These are phyloP conservation scores for Dicyrtomina minuta DNA, from an alignment of 2,888 invertebrate species.

Conservation along the genomic window DNA sequence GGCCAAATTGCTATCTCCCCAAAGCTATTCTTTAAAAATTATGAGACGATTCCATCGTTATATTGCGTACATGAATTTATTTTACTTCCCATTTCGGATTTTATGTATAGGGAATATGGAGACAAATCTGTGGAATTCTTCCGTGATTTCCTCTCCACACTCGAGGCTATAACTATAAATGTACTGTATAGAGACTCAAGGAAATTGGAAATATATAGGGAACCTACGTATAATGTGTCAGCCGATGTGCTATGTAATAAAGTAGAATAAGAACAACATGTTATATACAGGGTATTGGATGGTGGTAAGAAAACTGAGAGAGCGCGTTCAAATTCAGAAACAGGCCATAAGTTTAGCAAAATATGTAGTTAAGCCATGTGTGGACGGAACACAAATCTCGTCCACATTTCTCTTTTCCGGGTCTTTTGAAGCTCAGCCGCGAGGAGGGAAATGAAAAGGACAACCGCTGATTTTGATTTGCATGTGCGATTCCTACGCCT, in stretches of 20 bases:
- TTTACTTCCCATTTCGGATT: too few species aligned
- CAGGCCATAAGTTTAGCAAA: background rate
- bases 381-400: background rate
- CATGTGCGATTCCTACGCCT: background rate
- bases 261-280: background rate
- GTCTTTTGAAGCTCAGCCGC: slow-evolving; percentile 10
- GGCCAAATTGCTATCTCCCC: too few species aligned
- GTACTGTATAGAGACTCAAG: too few species aligned
- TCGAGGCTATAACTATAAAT: too few species aligned
- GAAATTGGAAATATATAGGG: too few species aligned
- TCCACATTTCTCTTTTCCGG: slow-evolving; percentile 11
- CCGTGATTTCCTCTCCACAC: too few species aligned
- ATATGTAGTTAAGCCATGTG: background rate
- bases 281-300: background rate
- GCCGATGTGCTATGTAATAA: background rate
- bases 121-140: too few species aligned
- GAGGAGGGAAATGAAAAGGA: background rate
- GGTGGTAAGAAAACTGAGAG: background rate
- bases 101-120: too few species aligned
- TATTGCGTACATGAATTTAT: too few species aligned
- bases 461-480: background rate
- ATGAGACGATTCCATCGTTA: too few species aligned
- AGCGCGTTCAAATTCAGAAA: background rate
- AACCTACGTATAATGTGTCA: too few species aligned
- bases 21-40: too few species aligned